phyloP scores from a whole-genome alignment of 2,113 vertebrate genomes.

The Recurvirostra avosetta region DNA sequence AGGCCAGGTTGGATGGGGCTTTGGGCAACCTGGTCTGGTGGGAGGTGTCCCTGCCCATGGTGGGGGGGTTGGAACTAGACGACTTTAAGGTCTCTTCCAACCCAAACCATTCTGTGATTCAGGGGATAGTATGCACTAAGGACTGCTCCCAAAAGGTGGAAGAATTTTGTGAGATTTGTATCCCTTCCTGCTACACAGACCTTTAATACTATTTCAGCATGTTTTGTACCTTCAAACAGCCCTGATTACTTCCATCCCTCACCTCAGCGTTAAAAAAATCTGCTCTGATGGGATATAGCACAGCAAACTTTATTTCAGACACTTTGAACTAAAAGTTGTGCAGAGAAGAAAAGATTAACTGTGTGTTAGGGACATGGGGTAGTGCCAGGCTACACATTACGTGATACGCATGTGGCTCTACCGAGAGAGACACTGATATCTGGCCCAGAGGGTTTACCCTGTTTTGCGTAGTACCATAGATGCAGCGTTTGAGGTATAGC shows the following conservation, averaged over 20 bases:
- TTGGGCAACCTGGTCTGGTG: neutral
- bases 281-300: neutral
- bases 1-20: neutral
- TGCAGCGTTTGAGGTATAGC: neutral
- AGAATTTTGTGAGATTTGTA: neutral
- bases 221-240: neutral
- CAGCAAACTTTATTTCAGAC: neutral
- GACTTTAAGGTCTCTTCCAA: neutral
- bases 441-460: neutral
- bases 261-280: neutral
- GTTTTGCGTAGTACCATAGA: neutral
- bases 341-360: neutral
- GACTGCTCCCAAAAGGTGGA: neutral
- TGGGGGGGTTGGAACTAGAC: neutral
- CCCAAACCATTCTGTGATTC: neutral
- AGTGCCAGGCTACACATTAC: neutral
- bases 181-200: neutral
- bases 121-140: neutral
- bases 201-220: neutral
- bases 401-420: neutral
- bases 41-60: neutral
- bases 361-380: neutral
- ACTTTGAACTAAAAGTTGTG: neutral
- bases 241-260: neutral
- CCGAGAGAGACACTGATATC: fast-evolving